Evolutionary conservation across 2,113 vertebrate genomes (phyloP), one percentile per base, ranked within the genome.

Genomic region (Scomber scombrus): DNA sequence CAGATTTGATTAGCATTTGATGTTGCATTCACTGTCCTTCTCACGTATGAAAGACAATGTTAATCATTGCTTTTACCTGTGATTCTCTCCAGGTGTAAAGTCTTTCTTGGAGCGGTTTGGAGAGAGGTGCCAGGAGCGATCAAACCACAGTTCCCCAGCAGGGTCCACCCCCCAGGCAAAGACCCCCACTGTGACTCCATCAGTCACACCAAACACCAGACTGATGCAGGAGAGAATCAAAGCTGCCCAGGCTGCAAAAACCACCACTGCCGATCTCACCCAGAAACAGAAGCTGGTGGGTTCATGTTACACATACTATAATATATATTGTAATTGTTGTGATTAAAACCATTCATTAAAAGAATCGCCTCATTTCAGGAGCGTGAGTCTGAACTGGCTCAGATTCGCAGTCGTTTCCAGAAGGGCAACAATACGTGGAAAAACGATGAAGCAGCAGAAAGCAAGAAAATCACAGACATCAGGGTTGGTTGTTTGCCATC

Each of bases 41-140:
- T 12, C 5, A 3, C 45, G 7, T 52, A 16, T 23, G 0, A 46
- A 15, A 18, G 8, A 31, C 40, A 4, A 57, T n/a, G 3, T 9
- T 16, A 10, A 23, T 9, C 18, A 12, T 55, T 40, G 23, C 3
- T 2, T 52, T n/a, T 15, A 13, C 11, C 1, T 11, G 10, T 52
- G 2, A 3, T 19, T n/a, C 2, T 31, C 9, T 75, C 75, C 74
- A 78, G 97, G 94, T 82, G 96, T 97, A 23, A 99, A 98, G 79
- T 95, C 96, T 71, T 99, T 99, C 84, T 92, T 98, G 93, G 97
- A 98, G 87, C 96, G 96, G 55, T 99, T 99, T 93, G 97, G 95
- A 50, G 97, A 99, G 71, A 91, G 86, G 76, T 97, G 96, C 85
- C 96, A 97, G 66, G 95, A 99, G 61, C 95, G 85, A 7, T 92